Evolutionary conservation across 2,888 invertebrate species (phyloP), one percentile per base, ranked within the genome.

Genomic region (Orthosia gracilis): DNA sequence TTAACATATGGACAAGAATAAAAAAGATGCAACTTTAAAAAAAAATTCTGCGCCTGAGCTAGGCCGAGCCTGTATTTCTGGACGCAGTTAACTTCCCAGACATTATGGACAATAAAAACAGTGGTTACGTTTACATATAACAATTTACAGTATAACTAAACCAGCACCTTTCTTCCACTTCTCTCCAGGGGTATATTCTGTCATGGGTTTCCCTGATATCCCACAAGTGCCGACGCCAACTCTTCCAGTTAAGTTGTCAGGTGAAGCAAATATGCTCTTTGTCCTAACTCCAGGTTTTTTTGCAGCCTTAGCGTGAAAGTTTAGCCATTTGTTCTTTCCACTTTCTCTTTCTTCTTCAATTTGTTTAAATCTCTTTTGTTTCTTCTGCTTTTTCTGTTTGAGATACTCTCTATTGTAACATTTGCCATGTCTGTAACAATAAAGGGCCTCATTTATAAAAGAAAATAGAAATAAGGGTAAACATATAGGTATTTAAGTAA

Each of bases 171-270:
- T 98, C 89, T 98, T 97, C 98, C 98, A 98, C 91, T 99, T 99
- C 94, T 99, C 99, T 23, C 98, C 99, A 61, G 98, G 98, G 54
- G 98, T 98, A 92, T 98, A 99, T 88, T 99, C 98, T 23, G 99
- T 99, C 99, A 99, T 99, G 49, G 99, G 99, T 94, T 98, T 98
- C 4, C 99, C 99, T 72, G 98, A 98, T 67, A 99, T 98, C 15
- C 99, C 99, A 94, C 99, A 99, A 2, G 99, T 99, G 11, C 99
- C 99, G 78, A 99, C 99, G 17, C 99, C 99, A 9, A 99, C 99
- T 90, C 99, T 97, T 0, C 99, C 99, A 86, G 98, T 97, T 1
- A 99, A 98, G 85, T 98, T 98, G 86, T 99, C 99, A 0, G 99
- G 99, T 1, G 99, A 99, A 2, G 99, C 99, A 97, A 99, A 99